Base-by-base conservation (phyloP, 2,797 vertebrate species). In the Alfaro cultratus region DNA sequence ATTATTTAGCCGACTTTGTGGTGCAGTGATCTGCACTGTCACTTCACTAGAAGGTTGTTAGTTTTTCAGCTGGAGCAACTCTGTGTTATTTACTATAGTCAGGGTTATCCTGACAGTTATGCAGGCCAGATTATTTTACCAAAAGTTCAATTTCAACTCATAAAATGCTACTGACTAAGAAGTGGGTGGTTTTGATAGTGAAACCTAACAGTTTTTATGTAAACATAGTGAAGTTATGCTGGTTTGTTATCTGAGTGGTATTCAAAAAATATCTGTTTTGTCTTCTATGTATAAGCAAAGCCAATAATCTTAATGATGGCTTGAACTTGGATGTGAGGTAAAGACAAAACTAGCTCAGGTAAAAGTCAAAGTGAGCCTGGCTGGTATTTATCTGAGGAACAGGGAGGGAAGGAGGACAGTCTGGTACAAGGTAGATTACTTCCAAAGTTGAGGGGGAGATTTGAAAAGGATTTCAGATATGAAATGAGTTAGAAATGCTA, bases 381-480 rank as follows among this genome's bases (percentile, higher is more conserved):
- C 36, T 85, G 84, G 79, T 82, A 86, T 85, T 85, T 80, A 43
- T 75, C 26, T 79, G 72, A 74, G 76, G 71, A 80, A n/a, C 43
- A 76, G 36, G 47, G 80, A 68, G n/a, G 34, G 75, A 80, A 77
- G 26, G 13, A 57, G 26, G 26, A 53, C 2, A 10, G 51, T n/a
- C 2, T 26, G 51, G 26, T n/a, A 12, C 26, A 55, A 10, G 53
- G 26, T n/a, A 55, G 26, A n/a, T n/a, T 55, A 55, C 10, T n/a
- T n/a, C 26, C 3, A 16, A 6, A 60, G 29, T 29, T 60, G 26
- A 29, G 26, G 10, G 29, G 57, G 5, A 13, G 11, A 29, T 60
- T 16, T 60, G 29, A 60, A 31, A 31, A 76, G 71, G 55, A 73
- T 21, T 18, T 55, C 4, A 46, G 57, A 34, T 55, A 41, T 57